phyloP scores from a whole-genome alignment of 2,113 vertebrate species.

The Siniperca chuatsi region DNA sequence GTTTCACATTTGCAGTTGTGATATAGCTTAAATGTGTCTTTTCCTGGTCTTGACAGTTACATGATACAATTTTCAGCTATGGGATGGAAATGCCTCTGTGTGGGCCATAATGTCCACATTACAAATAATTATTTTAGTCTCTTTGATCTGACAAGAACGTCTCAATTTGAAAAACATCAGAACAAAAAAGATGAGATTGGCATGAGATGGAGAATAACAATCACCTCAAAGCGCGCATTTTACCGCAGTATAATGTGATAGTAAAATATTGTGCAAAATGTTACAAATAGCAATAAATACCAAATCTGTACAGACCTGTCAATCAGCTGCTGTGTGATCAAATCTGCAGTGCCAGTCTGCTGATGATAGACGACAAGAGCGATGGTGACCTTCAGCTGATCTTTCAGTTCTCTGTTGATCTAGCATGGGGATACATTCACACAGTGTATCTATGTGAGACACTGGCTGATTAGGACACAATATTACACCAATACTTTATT shows the following conservation, averaged over 20 bases:
- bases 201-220: background rate
- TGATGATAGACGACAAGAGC: conserved; percentile 72
- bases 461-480: background rate
- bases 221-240: background rate
- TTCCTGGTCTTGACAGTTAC: background rate
- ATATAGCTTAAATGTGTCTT: background rate
- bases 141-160: background rate
- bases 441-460: conserved; percentile 12
- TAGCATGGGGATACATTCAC: conserved; percentile 24
- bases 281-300: background rate
- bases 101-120: background rate
- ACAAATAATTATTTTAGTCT: no score
- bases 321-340: conserved; percentile 72
- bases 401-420: conserved; percentile 79
- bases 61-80: no score
- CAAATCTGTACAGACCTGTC: conserved; percentile 67
- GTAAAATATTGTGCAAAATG: background rate
- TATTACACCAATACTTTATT: background rate
- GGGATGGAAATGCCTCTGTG: background rate
- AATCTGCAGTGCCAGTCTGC: conserved; percentile 72
- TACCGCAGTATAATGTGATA: background rate
- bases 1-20: background rate
- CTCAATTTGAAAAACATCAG: background rate
- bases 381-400: conserved; percentile 59
- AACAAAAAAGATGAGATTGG: background rate